A percentile compares a stretch with the other conserved stretches of the same genome.
phyloP scores from a whole-genome alignment of 1,140 invertebrate species.

The Aphelinus certus region DNA sequence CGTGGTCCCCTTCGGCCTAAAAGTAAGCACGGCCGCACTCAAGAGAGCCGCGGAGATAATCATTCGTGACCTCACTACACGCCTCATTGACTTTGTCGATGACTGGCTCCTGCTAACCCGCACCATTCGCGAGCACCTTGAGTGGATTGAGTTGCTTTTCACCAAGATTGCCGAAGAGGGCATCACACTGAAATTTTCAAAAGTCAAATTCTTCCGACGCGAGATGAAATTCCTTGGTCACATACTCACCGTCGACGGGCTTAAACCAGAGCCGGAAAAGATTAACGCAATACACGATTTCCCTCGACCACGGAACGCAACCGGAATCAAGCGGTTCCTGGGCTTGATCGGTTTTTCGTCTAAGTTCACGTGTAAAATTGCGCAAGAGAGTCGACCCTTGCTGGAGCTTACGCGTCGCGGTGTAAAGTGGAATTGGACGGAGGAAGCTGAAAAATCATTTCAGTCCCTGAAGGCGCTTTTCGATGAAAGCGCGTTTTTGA shows the following conservation, averaged over 20 bases:
- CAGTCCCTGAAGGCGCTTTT: not conserved
- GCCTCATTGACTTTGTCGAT: not conserved
- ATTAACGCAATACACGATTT: conserved; percentile 22
- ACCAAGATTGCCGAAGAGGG: not conserved
- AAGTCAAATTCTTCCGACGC: conserved; percentile 17
- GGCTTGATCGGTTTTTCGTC: conserved; percentile 17
- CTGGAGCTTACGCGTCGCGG: not conserved
- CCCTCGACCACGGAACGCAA: conserved; percentile 12
- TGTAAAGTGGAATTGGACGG: not conserved
- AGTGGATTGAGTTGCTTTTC: too few relatives aligned
- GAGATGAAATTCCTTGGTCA: conserved; percentile 30
- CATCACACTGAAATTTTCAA: conserved; percentile 25
- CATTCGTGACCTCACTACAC: not conserved
- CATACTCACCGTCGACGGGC: conserved; percentile 14
- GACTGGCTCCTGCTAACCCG: not conserved
- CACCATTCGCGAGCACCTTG: too few relatives aligned
- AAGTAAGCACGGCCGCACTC: conserved; percentile 14
- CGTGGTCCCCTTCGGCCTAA: conserved; percentile 25
- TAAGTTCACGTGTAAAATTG: not conserved
- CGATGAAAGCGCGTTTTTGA: not conserved
- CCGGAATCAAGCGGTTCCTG: conserved; percentile 11
- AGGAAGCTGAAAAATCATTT: not conserved
- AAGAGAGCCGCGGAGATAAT: conserved; percentile 1
- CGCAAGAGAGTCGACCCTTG: not conserved
- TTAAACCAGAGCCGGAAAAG: conserved; percentile 20